phyloP scores from a whole-genome alignment of 1,140 invertebrate genomes.

The Plectus sambesii region DNA sequence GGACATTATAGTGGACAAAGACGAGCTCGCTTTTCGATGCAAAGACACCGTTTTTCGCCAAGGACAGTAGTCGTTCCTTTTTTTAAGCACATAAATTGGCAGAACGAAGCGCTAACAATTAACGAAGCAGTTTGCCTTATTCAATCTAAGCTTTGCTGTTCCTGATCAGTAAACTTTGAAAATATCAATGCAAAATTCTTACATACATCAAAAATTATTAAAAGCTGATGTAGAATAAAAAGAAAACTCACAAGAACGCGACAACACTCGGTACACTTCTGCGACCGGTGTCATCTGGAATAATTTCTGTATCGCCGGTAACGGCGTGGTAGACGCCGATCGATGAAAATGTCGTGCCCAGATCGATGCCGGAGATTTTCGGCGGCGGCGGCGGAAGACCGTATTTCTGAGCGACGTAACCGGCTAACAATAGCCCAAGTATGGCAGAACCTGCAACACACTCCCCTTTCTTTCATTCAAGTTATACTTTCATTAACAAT shows the following conservation, averaged over 20 bases:
- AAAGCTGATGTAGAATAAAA: not conserved
- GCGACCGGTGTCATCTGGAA: conserved; percentile 34
- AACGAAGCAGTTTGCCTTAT: too few relatives aligned
- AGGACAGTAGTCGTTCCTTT: not conserved
- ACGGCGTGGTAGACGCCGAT: conserved; percentile 51
- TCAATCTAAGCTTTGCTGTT: not conserved
- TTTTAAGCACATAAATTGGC: not conserved
- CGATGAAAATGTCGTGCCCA: conserved; percentile 52
- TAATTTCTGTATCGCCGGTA: conserved; percentile 45
- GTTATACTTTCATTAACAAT: too few relatives aligned
- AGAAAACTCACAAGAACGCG: conserved; percentile 36
- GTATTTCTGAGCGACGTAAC: conserved; percentile 48
- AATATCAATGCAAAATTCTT: conserved; percentile 5
- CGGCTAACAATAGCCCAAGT: conserved; percentile 47
- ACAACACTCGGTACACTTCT: conserved; percentile 39
- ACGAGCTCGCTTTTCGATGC: too few relatives aligned
- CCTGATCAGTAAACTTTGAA: conserved; percentile 10
- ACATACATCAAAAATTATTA: not conserved
- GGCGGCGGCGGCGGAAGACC: conserved; percentile 49
- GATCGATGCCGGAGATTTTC: conserved; percentile 51
- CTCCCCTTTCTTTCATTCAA: too few relatives aligned
- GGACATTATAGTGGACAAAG: too few relatives aligned
- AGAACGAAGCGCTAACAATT: not conserved
- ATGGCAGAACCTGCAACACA: too few relatives aligned
- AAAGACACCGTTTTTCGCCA: too few relatives aligned